These are phyloP conservation scores for Gryllus bimaculatus DNA, from an alignment of 1,140 invertebrate genomes.

Conservation along the genomic window DNA sequence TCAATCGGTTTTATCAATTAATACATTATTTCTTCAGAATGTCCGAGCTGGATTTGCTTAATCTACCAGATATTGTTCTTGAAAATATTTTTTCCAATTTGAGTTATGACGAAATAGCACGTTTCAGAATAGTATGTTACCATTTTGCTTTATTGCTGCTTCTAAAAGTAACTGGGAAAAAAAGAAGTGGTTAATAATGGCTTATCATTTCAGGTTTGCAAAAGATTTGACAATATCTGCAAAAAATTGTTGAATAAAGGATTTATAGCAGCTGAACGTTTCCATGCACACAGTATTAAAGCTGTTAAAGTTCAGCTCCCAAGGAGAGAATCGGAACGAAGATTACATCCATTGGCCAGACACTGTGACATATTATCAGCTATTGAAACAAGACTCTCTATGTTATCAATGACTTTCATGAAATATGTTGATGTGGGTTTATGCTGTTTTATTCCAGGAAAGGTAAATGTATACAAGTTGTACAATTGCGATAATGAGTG, in stretches of 20 bases:
- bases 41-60: constrained; percentile 27
- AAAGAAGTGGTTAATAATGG: background rate
- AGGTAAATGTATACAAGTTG: constrained; percentile 42
- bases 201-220: constrained; percentile 57
- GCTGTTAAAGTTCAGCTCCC: constrained; percentile 74
- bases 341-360: constrained; percentile 68
- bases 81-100: constrained; percentile 70
- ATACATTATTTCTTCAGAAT: background rate
- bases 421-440: constrained; percentile 73
- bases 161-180: background rate
- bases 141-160: constrained; percentile 9
- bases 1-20: too few species aligned
- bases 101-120: constrained; percentile 71
- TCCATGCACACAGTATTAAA: constrained; percentile 63
- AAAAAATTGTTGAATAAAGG: constrained; percentile 68
- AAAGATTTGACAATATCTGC: constrained; percentile 63
- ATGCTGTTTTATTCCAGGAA: constrained; percentile 90
- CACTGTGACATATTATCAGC: constrained; percentile 84
- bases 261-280: constrained; percentile 66
- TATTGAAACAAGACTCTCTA: constrained; percentile 81
- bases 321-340: constrained; percentile 76
- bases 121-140: constrained; percentile 61
- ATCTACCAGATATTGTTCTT: constrained; percentile 64
- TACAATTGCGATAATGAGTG: background rate
- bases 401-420: constrained; percentile 84